Base-by-base conservation (phyloP, 1,140 invertebrate genomes). In the Neelides sp. region DNA sequence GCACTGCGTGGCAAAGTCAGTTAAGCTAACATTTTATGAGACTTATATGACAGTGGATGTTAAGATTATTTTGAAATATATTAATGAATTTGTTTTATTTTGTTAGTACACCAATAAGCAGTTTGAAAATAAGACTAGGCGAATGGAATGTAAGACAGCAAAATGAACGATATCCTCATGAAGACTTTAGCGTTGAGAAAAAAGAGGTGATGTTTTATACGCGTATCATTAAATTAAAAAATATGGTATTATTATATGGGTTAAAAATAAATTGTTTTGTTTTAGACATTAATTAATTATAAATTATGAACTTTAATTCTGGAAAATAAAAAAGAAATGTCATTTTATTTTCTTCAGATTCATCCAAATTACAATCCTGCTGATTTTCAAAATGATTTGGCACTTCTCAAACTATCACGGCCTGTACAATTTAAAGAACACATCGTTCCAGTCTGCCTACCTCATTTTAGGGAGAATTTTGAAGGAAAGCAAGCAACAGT, bases 71-170 rank as follows among this genome's bases (percentile, higher is more conserved):
- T 8, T 32, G 28, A 32, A 8, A 8, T 32, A 32, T 32, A 8
- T 8, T n/a, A 32, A 8, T 32, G 5, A 4, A n/a, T 46, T 26
- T 46, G 43, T 12, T 4, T 46, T 28, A 7, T 24, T 36, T 37
- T 23, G 65, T 19, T 62, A 81, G 78, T 39, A 87, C 85, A 24
- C 77, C 85, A 17, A 88, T 87, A 62, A 80, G 76, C 23, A 85
- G 85, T 63, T 74, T 93, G 41, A 80, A 86, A 61, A 85, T 92
- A 1, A 74, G 88, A 13, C 71, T 92, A 0, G 88, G 89, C 1
- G 88, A 93, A 65, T 91, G 86, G 83, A 87, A 93, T 66, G 85
- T 93, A 0, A 71, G 84, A 20, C 85, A 83, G 32, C 76, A 80
- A 19, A 78, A 81, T 7, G 88, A 93, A 64, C 73, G 81, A 32